Conservation (phyloP, 2,797 vertebrate species). For the Sarcoramphus papa region DNA sequence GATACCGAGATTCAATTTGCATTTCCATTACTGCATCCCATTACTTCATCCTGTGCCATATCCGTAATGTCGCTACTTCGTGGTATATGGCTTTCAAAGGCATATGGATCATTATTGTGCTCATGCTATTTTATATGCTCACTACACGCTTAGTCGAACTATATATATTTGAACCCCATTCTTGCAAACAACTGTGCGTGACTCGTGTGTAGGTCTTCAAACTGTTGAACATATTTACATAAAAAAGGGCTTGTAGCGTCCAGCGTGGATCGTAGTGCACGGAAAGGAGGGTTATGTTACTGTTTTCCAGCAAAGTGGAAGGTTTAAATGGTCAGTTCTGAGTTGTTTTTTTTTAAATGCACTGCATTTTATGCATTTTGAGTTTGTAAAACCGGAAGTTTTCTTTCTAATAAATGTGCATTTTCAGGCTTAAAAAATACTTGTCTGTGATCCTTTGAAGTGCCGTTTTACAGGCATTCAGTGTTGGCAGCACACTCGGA, state of each 20-base stretch:
- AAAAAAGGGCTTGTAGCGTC: not conserved
- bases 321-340: not conserved
- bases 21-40: not conserved
- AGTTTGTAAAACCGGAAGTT: not conserved
- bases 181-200: accelerated
- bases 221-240: accelerated
- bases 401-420: not conserved
- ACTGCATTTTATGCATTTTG: accelerated
- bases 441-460: slow-evolving; percentile 17
- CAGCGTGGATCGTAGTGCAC: accelerated
- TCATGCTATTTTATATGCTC: not conserved
- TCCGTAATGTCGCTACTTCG: accelerated
- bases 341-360: not conserved
- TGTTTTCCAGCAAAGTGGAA: not conserved
- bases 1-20: not conserved
- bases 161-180: accelerated
- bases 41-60: not conserved
- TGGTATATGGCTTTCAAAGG: not conserved
- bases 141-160: not conserved
- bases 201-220: not conserved
- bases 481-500: not conserved
- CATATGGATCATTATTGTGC: accelerated
- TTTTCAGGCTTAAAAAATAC: not conserved
- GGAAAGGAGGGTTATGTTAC: not conserved
- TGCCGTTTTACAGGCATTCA: not conserved